Conservation (phyloP, 2,888 invertebrate species). For the Eupithecia subfuscata region DNA sequence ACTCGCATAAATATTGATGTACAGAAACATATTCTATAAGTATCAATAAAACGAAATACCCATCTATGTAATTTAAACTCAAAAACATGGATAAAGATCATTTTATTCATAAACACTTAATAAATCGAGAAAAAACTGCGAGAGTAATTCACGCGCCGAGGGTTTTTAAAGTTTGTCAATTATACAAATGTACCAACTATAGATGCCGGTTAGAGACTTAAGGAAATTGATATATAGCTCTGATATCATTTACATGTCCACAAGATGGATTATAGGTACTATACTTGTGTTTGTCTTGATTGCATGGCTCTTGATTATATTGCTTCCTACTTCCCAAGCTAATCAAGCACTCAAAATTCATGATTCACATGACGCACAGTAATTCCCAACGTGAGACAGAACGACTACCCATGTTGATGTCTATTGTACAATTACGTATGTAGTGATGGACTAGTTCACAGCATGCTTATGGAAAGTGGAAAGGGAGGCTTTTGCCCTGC, state of each 20-base stretch:
- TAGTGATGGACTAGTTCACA: background rate
- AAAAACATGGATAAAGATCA: background rate
- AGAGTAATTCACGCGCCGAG: too few relatives aligned
- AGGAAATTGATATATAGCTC: conserved; percentile 23
- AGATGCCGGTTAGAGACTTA: too few relatives aligned
- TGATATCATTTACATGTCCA: conserved; percentile 21
- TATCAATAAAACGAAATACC: background rate
- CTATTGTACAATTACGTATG: background rate
- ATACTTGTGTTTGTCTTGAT: background rate
- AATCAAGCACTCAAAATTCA: background rate
- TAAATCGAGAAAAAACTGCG: conserved; percentile 17
- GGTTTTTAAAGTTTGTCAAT: too few relatives aligned
- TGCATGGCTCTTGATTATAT: conserved; percentile 2
- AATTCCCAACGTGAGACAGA: background rate
- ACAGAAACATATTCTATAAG: conserved; percentile 17
- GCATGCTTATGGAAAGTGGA: too few relatives aligned
- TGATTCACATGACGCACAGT: background rate
- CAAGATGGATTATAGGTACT: conserved; percentile 13
- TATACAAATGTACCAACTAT: too few relatives aligned
- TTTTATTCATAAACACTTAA: conserved; percentile 1
- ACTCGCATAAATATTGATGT: conserved; percentile 32
- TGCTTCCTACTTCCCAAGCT: conserved; percentile 5
- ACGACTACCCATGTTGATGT: background rate
- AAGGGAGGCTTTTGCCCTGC: too few relatives aligned
- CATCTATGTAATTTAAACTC: background rate